Base-by-base conservation (phyloP, 2,113 vertebrate species). In the Apodemus speciosus region DNA sequence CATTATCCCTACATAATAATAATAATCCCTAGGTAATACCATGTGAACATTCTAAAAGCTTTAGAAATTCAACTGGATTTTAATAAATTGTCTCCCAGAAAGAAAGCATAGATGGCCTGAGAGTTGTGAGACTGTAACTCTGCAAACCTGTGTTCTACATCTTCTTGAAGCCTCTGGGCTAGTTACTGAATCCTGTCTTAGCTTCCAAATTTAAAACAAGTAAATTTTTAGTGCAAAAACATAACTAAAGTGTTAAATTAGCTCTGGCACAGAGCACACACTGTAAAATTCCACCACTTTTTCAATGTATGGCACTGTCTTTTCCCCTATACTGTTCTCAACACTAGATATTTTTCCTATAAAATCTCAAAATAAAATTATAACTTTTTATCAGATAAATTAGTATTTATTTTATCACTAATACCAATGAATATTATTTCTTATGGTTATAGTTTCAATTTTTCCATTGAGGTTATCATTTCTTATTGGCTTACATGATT, bases 381-480 rank as follows among this genome's bases (percentile, higher is more conserved):
- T 58, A 3, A 25, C 66, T 69, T 66, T 87, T 43, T 38, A 4
- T 76, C 62, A 71, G 25, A 73, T 66, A 86, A 51, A 73, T 80
- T 89, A 91, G 2, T 25, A 77, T 73, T 94, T 92, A 90, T 93
- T 91, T 62, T 11, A 89, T 89, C 53, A 91, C 25, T 60, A 43
- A 16, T 68, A 18, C n/a, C n/a, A 49, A 86, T 58, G 14, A 69
- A 84, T 38, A 79, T 79, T 90, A 51, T 92, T 91, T 90, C 21
- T 72, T 56, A 40, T 30, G 16, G 38, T 83, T 94, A 38, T 85
- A 49, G 88, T 73, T 95, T 96, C 10, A 71, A 71, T 72, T 91
- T 79, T 91, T 87, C 56, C 16, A 35, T 20, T 85, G 4, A 16
- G 16, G 15, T 62, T 85, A 4, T 77, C 76, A 69, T 72, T 3